Base-by-base conservation (phyloP, 2,888 invertebrate genomes). In the Masnerella sp. region DNA sequence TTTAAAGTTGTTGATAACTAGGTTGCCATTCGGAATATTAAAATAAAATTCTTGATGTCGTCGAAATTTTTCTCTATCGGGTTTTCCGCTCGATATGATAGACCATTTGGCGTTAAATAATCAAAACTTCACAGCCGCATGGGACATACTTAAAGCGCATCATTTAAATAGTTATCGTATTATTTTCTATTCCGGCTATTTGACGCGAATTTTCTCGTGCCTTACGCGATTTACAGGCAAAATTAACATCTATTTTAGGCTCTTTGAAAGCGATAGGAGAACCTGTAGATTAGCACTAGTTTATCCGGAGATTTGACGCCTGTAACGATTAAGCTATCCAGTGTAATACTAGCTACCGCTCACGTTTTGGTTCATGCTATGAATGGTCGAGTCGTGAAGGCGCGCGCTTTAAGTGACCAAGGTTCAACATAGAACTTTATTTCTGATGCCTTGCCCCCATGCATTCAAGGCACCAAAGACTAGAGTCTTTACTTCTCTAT, bases 41-140 rank as follows among this genome's bases (percentile, higher is more conserved):
- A n/a, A n/a, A n/a, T n/a, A n/a, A n/a, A n/a, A n/a, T n/a, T n/a
- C n/a, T n/a, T n/a, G n/a, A n/a, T n/a, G n/a, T 51, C 51, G 40
- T 49, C 32, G 40, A 14, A 47, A 62, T n/a, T 62, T 42, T 8
- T 62, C 40, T 34, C 12, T 49, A 4, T 34, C 45, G 2, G 51
- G 28, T 0, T 30, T 40, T 17, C 62, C 47, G 1, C 45, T 47
- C 9, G 12, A 28, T 8, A 17, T 51, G 28, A 51, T 62, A 7
- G 34, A 62, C 32, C 49, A 62, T 32, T 12, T 62, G 5, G 1
- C 49, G n/a, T 20, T 51, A 5, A 62, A 40, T 0, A 34, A 15
- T 3, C 5, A 38, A 18, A 62, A 62, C 42, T 62, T 62, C 25
- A 8, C 7, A 1, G 25, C 17, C 1, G 61, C 40, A 2, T 49